phyloP scores from a whole-genome alignment of 2,888 invertebrate species.

The Timema cristinae region DNA sequence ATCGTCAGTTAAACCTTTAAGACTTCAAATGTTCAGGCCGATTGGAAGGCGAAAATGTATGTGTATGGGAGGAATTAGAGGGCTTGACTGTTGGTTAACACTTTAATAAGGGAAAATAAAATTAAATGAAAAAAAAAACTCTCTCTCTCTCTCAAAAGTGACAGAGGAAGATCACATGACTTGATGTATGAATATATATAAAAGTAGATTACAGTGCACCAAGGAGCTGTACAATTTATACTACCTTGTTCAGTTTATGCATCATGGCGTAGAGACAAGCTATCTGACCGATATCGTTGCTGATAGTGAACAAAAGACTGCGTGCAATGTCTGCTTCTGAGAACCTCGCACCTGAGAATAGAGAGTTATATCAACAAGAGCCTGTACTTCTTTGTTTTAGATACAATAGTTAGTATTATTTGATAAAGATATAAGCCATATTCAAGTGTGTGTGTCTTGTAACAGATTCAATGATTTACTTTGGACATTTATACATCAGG shows the following conservation, averaged over 20 bases:
- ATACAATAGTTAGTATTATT: too few species aligned
- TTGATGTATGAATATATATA: not conserved
- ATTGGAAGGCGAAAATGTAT: too few species aligned
- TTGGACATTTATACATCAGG: too few species aligned
- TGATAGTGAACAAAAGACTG: slow-evolving; percentile 60
- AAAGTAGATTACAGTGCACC: not conserved
- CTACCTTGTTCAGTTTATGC: slow-evolving; percentile 52
- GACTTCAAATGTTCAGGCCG: too few species aligned
- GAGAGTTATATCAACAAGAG: not conserved
- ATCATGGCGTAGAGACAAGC: slow-evolving; percentile 63
- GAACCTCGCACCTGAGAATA: slow-evolving; percentile 35
- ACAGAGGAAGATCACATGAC: too few species aligned
- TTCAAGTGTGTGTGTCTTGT: too few species aligned
- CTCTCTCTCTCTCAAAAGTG: not conserved
- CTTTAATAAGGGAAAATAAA: not conserved
- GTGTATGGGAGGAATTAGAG: too few species aligned
- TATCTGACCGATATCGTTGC: slow-evolving; percentile 69
- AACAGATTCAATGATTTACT: too few species aligned
- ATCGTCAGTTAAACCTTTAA: too few species aligned
- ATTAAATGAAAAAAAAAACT: not conserved
- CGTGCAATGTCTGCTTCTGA: slow-evolving; percentile 59
- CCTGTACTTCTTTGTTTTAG: too few species aligned
- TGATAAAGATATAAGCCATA: too few species aligned
- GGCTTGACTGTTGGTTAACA: too few species aligned
- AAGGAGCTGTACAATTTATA: not conserved